Percentiles rank a stretch among this genome's conserved stretches.
Evolutionary conservation across 1,140 invertebrate species (phyloP).

Genomic region (Lepidotrigona ventralis): DNA sequence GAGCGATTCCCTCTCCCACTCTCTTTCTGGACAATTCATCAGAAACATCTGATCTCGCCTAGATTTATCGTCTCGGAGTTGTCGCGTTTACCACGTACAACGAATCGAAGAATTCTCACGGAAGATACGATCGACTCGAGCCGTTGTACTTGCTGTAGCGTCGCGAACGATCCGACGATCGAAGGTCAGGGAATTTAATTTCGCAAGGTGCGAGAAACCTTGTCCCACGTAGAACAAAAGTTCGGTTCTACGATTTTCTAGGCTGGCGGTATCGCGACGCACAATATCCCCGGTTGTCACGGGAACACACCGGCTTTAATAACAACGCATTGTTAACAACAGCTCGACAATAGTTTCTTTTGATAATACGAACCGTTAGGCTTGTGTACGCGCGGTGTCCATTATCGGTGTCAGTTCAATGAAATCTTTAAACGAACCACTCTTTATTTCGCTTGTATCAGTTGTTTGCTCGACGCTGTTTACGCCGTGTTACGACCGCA

Average conservation of each 20-base stretch:
- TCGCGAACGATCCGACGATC: background rate
- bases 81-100: background rate
- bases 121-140: background rate
- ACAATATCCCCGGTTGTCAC: conserved; percentile 51
- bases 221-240: conserved; percentile 29
- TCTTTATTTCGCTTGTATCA: conserved; percentile 72
- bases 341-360: conserved; percentile 76
- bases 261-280: conserved; percentile 10
- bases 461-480: conserved; percentile 73
- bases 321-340: conserved; percentile 75
- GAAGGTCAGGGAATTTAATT: conserved; percentile 33
- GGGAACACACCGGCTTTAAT: conserved; percentile 62
- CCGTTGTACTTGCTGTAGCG: background rate
- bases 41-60: background rate
- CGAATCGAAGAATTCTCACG: background rate
- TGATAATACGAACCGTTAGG: conserved; percentile 67
- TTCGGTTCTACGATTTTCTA: conserved; percentile 42
- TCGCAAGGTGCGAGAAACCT: conserved; percentile 35
- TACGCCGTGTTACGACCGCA: conserved; percentile 54
- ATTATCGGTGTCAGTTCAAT: conserved; percentile 73
- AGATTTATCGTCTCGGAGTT: background rate
- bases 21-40: background rate
- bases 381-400: conserved; percentile 58
- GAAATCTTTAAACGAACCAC: conserved; percentile 72
- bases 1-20: no score